These are phyloP conservation scores for Paratilapia polleni DNA, from an alignment of 2,113 vertebrate genomes.

Conservation along the genomic window DNA sequence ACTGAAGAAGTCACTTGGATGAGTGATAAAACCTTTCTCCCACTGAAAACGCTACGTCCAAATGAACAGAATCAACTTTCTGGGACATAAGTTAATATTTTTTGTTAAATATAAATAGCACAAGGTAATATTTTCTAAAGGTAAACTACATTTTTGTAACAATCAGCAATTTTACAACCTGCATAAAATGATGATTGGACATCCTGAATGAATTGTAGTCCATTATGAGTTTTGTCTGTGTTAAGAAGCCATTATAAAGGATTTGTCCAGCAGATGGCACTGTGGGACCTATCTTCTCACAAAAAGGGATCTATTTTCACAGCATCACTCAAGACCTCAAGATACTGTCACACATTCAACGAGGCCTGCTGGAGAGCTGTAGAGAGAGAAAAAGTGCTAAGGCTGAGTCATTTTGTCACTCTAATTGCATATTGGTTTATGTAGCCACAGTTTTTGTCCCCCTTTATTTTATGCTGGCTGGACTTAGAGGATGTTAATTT, in stretches of 20 bases:
- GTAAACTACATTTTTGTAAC: background rate
- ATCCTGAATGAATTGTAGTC: background rate
- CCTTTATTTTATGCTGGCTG: conserved; percentile 38
- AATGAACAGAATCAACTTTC: too few relatives aligned
- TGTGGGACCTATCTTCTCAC: conserved; percentile 62
- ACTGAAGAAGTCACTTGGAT: too few relatives aligned
- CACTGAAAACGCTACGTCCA: too few relatives aligned
- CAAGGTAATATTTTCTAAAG: background rate
- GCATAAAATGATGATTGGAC: background rate
- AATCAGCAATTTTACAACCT: background rate
- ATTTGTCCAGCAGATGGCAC: conserved; percentile 76
- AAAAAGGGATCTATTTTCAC: background rate
- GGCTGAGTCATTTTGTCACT: conserved; percentile 58
- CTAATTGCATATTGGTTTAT: conserved; percentile 58
- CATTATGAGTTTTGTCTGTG: background rate
- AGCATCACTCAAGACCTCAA: conserved; percentile 5
- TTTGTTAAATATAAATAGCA: background rate
- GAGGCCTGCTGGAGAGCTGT: conserved; percentile 20
- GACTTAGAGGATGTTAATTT: conserved; percentile 5
- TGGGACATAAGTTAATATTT: background rate
- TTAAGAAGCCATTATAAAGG: background rate
- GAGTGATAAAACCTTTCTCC: too few relatives aligned
- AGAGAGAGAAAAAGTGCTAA: conserved; percentile 13
- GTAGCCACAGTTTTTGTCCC: conserved; percentile 43
- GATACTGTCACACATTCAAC: conserved; percentile 29